Evolutionary conservation across 2,888 invertebrate genomes (phyloP), one percentile per base, ranked within the genome.

Genomic region (Abscondita cerata): DNA sequence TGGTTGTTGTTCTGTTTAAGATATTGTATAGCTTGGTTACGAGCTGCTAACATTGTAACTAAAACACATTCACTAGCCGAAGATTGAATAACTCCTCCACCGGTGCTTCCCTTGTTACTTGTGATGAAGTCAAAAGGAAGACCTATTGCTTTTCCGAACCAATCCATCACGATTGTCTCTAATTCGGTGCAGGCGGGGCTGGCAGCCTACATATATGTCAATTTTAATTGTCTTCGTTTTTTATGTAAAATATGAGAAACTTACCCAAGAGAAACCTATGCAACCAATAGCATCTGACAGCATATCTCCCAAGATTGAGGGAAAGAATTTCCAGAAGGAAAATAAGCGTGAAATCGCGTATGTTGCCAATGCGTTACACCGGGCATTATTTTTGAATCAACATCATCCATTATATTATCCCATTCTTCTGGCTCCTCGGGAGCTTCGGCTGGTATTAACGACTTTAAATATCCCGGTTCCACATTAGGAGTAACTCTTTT

Each of bases 291-390:
- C 96, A 77, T 94, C 95, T 2, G 95, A 91, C 59, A 99, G 83
- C 96, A 99, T 96, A 76, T 98, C 98, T 2, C 95, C 99, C 46
- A 99, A 84, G 66, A 99, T 96, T 4, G 98, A 96, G 0, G 98
- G 98, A 80, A 99, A 0, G 93, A 95, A 82, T 98, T 98, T n/a
- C 98, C 98, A 11, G 98, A 90, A 2, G 99, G 98, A 79, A 99
- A 99, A 80, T 99, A 99, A 0, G 98, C 99, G 80, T 98, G 98
- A 82, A 99, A 99, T 62, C 95, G 85, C 0, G 98, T 98, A 84
- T 98, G 98, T 78, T 98, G 98, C 98, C 98, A 98, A 80, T 98
- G 96, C 1, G 98, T 98, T 52, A 95, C 92, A 36, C 95, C 95
- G 0, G 95, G 93, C 93, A 96, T 94, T 74, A 95, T 95, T 82